These are phyloP conservation scores for Yponomeuta evonymella DNA, from an alignment of 2,888 invertebrate genomes.

Conservation along the genomic window DNA sequence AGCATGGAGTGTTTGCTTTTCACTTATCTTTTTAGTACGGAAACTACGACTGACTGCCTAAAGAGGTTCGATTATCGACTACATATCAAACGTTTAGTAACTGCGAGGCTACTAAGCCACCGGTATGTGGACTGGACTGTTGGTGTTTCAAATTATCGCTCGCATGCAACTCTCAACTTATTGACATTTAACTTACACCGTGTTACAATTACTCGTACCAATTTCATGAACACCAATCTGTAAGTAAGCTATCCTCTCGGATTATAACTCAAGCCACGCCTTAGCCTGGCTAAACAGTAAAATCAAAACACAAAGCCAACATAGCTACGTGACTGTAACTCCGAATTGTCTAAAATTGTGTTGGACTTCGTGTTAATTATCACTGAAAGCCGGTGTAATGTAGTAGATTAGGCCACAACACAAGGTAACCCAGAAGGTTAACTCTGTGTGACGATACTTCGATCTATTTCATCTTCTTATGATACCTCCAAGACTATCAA, in stretches of 20 bases:
- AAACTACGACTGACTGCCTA: conserved; percentile 27
- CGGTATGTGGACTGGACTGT: background rate
- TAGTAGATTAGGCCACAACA: conserved; percentile 42
- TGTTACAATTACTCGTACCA: background rate
- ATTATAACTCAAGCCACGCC: too few relatives aligned
- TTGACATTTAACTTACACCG: background rate
- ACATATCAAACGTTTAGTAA: conserved; percentile 26
- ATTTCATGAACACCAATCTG: background rate
- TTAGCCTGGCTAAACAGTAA: conserved; percentile 33
- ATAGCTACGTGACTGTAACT: conserved; percentile 25
- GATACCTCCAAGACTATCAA: too few relatives aligned
- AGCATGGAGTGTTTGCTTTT: conserved; percentile 41
- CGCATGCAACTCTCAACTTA: background rate
- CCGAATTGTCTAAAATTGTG: conserved; percentile 34
- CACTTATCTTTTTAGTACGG: conserved; percentile 50
- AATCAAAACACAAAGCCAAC: conserved; percentile 32
- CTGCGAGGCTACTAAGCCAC: background rate
- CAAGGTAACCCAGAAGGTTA: background rate
- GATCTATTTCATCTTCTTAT: background rate
- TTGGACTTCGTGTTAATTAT: conserved; percentile 48
- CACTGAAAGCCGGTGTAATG: conserved; percentile 50
- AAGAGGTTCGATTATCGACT: conserved; percentile 40
- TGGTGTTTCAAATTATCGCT: background rate
- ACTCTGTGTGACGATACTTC: background rate
- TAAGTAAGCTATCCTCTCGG: background rate